Evolutionary conservation across 2,113 vertebrate genomes (phyloP).

Genomic region (Planiliza haematocheilus): DNA sequence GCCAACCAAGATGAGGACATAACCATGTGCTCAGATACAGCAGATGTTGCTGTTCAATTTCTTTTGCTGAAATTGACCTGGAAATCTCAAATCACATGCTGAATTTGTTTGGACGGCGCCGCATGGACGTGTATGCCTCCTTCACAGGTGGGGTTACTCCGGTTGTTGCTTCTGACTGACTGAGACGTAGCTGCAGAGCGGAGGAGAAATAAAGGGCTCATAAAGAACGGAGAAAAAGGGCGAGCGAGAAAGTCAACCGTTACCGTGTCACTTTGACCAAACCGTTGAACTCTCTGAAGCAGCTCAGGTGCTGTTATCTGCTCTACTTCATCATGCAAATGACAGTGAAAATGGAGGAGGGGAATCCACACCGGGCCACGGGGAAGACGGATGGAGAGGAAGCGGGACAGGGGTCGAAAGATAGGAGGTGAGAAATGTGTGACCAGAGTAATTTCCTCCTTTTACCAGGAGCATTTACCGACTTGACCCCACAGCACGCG

Average conservation of each 20-base stretch:
- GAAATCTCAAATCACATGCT: conserved; percentile 20
- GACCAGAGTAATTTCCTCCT: conserved; percentile 50
- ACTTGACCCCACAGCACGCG: conserved; percentile 8
- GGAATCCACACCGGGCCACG: not conserved
- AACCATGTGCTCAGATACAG: conserved; percentile 7
- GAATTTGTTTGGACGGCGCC: not conserved
- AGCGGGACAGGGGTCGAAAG: not conserved
- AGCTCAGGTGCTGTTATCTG: conserved; percentile 23
- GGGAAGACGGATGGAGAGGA: conserved; percentile 20
- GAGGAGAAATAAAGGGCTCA: not conserved
- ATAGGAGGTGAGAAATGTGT: conserved; percentile 16
- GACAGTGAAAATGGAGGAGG: conserved; percentile 2
- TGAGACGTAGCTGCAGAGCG: not conserved
- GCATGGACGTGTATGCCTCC: not conserved
- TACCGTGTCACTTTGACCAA: not conserved
- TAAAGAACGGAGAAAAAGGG: not conserved
- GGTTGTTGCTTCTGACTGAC: not conserved
- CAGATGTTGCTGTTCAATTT: conserved; percentile 48
- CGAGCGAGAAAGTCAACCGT: not conserved
- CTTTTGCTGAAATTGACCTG: conserved; percentile 54
- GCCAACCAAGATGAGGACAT: conserved; percentile 30
- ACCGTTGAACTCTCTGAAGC: conserved; percentile 17
- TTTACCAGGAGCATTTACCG: conserved; percentile 36
- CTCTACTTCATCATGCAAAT: conserved; percentile 41
- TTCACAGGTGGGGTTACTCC: not conserved